Evolutionary conservation across 2,113 vertebrate species (phyloP), one percentile per base, ranked within the genome.

Genomic region (Nansenia antarctica): DNA sequence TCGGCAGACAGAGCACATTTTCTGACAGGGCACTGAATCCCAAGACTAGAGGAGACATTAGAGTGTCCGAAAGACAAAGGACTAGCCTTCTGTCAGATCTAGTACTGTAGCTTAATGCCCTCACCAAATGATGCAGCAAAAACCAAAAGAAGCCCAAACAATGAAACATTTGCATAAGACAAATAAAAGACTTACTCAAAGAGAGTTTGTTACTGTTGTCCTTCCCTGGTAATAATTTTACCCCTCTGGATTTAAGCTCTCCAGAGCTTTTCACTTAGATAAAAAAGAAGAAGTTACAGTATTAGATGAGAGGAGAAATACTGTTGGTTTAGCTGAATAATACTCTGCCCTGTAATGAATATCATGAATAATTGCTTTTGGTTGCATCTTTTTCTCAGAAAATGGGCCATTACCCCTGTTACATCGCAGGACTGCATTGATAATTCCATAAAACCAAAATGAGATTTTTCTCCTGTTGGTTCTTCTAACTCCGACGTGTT

Each of bases 191-290:
- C 96, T 98, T 96, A 98, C 96, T 98, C 93, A 98, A 95, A 93
- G 97, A 96, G 92, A 98, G 96, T 94, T 98, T 98, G 94, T 96
- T 97, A 90, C 93, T 96, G 95, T 96, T 96, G 94, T 98, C 96
- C 96, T 97, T 98, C 88, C 95, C 96, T 92, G 97, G 97, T 93
- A 99, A 95, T 93, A 99, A 94, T 91, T 99, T 99, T 93, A 98
- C 97, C 92, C 96, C 96, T 95, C 96, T 98, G 94, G 96, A 98
- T 94, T 98, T 98, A 93, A 95, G 96, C 94, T 98, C 96, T 95
- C 97, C 96, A 90, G 96, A 95, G 93, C 95, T 97, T 96, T 98
- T 99, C 95, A 98, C 97, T 83, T 65, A 69, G 85, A 86, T 80
- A 80, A 65, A 82, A 70, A 76, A 76, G 76, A 82, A 31, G 52